Evolutionary conservation across 1,140 invertebrate genomes (phyloP), one percentile per base, ranked within the genome.

Genomic region (Physella acuta): DNA sequence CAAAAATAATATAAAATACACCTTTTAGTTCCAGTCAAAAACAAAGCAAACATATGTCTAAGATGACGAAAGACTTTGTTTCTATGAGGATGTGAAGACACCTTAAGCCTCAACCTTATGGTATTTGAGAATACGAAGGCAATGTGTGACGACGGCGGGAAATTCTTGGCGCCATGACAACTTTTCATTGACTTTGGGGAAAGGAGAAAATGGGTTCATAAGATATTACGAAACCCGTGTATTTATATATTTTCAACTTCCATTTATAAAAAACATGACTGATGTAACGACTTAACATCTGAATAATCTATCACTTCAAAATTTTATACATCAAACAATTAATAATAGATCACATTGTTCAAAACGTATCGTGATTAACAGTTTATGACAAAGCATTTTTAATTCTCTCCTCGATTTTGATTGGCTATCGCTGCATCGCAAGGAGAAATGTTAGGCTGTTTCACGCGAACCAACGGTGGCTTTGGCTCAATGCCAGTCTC

Each of bases 381-480:
- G 20, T 44, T 52, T 8, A 51, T 63, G 3, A 2, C 2, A 20
- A 52, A 2, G 3, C 3, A 49, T 31, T 30, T 33, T 17, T 24
- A 16, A 64, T 64, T 64, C 20, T 64, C 62, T 52, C 62, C 62
- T 36, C 17, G 11, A 2, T n/a, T 51, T 34, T 52, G 14, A 53
- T 64, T 64, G 62, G 62, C 44, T 44, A 1, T 16, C 1, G 36
- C 14, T 11, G 24, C n/a, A 1, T 30, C 58, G 24, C 8, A 44
- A 51, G 5, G 37, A 26, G 8, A 30, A 36, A 49, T 11, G 16
- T 2, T 33, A 33, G 1, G 24, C 24, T 11, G 2, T 24, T 55
- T 39, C 62, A 64, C 62, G 62, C 26, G 51, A n/a, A 51, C 39
- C 62, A 44, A 24, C 24, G 31, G 28, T 66, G 52, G 37, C 52